These are phyloP conservation scores for Paradoxurus hermaphroditus DNA, from an alignment of 2,113 vertebrate species.

Conservation along the genomic window DNA sequence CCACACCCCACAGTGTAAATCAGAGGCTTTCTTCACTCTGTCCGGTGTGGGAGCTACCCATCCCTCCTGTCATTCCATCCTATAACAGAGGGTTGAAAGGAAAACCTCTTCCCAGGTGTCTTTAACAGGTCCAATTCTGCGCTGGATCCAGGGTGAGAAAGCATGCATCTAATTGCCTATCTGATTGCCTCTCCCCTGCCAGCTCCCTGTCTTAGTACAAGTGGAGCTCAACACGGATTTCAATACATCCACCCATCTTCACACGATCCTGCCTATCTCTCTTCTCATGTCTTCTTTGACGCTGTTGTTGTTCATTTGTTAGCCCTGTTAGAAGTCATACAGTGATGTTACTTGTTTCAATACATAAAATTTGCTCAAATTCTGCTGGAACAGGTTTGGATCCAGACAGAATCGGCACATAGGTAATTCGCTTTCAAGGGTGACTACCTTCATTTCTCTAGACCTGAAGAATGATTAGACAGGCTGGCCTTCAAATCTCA, in stretches of 20 bases:
- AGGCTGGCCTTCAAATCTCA: not conserved
- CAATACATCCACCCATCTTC: fast-evolving
- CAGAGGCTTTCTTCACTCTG: not conserved
- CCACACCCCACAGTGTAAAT: not conserved
- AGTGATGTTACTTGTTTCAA: not conserved
- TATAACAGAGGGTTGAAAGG: not conserved
- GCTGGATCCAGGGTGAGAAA: not conserved
- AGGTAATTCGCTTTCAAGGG: not conserved
- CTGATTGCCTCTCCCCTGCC: not conserved
- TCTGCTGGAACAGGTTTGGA: not conserved
- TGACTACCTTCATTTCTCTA: not conserved
- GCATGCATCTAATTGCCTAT: too few species aligned
- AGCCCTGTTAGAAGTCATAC: not conserved
- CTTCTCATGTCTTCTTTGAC: not conserved
- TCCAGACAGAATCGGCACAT: not conserved
- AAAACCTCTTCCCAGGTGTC: too few species aligned
- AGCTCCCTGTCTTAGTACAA: too few species aligned
- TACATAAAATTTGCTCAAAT: not conserved
- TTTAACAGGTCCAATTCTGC: not conserved
- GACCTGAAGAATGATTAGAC: not conserved
- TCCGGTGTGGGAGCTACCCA: too few species aligned
- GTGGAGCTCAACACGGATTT: not conserved
- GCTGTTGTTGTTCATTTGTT: not conserved
- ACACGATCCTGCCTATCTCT: not conserved
- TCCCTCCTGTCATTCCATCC: not conserved